These are phyloP conservation scores for Mizuhopecten yessoensis DNA, from an alignment of 1,140 invertebrate genomes.

Conservation along the genomic window DNA sequence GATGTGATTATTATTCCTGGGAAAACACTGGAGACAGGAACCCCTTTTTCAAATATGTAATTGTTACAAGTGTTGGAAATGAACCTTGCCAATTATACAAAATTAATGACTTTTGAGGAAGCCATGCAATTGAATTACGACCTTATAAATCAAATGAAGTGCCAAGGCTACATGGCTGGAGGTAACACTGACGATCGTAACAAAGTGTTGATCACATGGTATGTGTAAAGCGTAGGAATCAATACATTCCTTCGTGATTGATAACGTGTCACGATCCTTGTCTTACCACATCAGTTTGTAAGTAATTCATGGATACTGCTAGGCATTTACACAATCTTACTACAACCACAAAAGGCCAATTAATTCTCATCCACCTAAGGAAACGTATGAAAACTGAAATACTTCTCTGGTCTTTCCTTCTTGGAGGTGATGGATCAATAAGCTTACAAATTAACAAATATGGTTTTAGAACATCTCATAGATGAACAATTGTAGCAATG, in stretches of 20 bases:
- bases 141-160: neutral
- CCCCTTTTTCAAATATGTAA: too few species aligned
- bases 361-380: neutral
- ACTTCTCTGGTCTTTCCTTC: neutral
- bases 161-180: neutral
- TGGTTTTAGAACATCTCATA: too few species aligned
- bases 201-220: neutral
- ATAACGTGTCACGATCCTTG: neutral
- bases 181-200: neutral
- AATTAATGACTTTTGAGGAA: neutral
- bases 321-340: neutral
- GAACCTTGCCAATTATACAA: neutral
- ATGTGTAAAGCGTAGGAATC: neutral
- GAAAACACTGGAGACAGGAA: too few species aligned
- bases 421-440: neutral
- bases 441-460: neutral
- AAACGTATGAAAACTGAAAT: neutral
- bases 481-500: too few species aligned
- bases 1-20: too few species aligned
- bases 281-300: neutral
- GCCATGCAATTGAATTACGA: neutral
- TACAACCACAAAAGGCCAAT: neutral
- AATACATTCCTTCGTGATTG: neutral
- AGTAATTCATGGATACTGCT: neutral
- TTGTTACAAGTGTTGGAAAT: too few species aligned